Evolutionary conservation across 2,888 invertebrate species (phyloP), one percentile per base, ranked within the genome.

Genomic region (Ypsolopha sequella): DNA sequence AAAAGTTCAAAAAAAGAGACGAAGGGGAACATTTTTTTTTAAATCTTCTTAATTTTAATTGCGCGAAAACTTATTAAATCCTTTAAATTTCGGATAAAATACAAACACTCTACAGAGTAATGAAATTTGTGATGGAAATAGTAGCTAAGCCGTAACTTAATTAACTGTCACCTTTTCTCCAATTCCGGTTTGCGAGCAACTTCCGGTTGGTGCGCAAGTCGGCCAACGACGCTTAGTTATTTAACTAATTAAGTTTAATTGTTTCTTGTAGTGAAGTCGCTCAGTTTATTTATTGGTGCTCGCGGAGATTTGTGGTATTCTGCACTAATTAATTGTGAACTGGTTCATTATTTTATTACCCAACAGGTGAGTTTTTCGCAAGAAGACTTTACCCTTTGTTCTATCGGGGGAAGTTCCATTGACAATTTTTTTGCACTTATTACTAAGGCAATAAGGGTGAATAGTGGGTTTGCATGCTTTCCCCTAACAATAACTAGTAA

Each of bases 241-340:
- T 48, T 36, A 48, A 38, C 48, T 38, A 48, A 48, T 48, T 48
- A n/a, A 36, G 38, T 36, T 11, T 9, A 48, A 48, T 38, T 48
- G 48, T 36, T 48, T 48, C 38, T 14, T 11, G 41, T 34, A 49
- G 35, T n/a, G 41, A 4, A 24, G 24, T 24, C 4, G 24, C 49
- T 13, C 14, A 41, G 35, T 41, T 41, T 36, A 49, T 49, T 41
- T 36, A 41, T 13, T 33, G 36, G 38, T 11, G 24, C 13, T 8
- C 6, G 38, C 38, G 7, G 33, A 10, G 35, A 3, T 14, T 6
- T 10, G 46, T 11, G 24, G 35, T 10, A 34, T 46, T 34, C 35
- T 34, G 34, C 46, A 35, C 34, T 46, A 36, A 48, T 48, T 46
- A 36, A 48, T 48, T 48, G 39, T 1, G 53, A 56, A 53, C 24